Evolutionary conservation across 2,113 vertebrate genomes (phyloP), one percentile per base, ranked within the genome.

Genomic region (Fregetta grallaria): DNA sequence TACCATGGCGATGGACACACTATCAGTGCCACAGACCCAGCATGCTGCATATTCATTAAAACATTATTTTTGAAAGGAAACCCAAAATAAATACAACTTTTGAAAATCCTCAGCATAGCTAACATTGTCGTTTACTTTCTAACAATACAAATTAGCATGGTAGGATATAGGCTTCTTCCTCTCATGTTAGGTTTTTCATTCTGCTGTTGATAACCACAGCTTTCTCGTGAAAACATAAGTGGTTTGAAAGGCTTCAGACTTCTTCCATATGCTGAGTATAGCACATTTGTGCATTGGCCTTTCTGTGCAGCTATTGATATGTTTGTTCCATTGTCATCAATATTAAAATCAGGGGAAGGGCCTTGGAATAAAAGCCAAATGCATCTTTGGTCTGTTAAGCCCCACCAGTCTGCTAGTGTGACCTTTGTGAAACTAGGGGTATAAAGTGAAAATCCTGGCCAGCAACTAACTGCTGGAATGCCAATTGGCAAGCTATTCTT

Each of bases 21-120:
- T 78, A 75, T 62, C 73, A 32, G 56, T 89, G 91, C 91, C 91
- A 94, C 40, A 92, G 86, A 62, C 52, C 23, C 73, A 81, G 56
- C 65, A 17, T 80, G 58, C 62, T 80, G 34, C 45, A 73, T 85
- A 76, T 85, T 82, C 71, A 90, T 86, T 87, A 36, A 58, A 94
- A 79, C 27, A 76, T 32, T 75, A 47, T 66, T 86, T 94, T 88
- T 88, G 79, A 88, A 92, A 90, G 76, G 62, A 94, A 96, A 73
- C 17, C 5, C 66, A 40, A 91, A 92, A 83, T 83, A 88, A 83
- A 91, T 56, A 32, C 36, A 72, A 59, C 36, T 66, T 72, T 47
- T 94, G 81, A 82, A 94, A 91, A 90, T 75, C 45, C 40, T 81
- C 25, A 71, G 12, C 14, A 9, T 56, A 61, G 32, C 38, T 81